phyloP scores from a whole-genome alignment of 2,113 vertebrate genomes.

The Mirza zaza region DNA sequence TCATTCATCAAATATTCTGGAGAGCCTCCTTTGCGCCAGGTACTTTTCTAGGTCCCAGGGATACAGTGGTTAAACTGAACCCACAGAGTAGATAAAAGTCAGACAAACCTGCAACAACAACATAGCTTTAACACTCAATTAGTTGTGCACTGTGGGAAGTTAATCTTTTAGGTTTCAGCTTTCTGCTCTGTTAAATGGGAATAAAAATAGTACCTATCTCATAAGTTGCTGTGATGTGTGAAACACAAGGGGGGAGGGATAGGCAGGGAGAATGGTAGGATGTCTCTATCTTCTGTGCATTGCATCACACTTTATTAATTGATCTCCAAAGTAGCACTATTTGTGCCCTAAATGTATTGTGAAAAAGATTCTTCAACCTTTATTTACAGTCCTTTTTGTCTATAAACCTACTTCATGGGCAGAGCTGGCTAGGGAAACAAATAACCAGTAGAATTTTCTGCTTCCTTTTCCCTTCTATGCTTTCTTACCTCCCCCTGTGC shows the following conservation, averaged over 20 bases:
- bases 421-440: not conserved
- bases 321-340: not conserved
- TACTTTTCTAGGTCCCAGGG: not conserved
- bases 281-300: not conserved
- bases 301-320: not conserved
- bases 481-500: not conserved
- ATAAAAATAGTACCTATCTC: not conserved
- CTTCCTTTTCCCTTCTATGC: not conserved
- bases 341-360: not conserved
- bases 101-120: not conserved
- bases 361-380: not conserved
- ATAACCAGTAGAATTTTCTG: not conserved
- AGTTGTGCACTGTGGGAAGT: not conserved
- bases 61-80: not conserved
- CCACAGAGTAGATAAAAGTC: not conserved
- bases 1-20: not conserved
- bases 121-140: not conserved
- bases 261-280: not conserved
- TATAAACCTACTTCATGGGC: not conserved
- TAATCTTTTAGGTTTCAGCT: not conserved
- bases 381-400: not conserved
- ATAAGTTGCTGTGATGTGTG: not conserved
- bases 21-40: not conserved
- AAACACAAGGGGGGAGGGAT: not conserved
- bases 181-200: slow-evolving; percentile 8